Base-by-base conservation (phyloP, 2,113 vertebrate species). In the Corythaeola cristata region DNA sequence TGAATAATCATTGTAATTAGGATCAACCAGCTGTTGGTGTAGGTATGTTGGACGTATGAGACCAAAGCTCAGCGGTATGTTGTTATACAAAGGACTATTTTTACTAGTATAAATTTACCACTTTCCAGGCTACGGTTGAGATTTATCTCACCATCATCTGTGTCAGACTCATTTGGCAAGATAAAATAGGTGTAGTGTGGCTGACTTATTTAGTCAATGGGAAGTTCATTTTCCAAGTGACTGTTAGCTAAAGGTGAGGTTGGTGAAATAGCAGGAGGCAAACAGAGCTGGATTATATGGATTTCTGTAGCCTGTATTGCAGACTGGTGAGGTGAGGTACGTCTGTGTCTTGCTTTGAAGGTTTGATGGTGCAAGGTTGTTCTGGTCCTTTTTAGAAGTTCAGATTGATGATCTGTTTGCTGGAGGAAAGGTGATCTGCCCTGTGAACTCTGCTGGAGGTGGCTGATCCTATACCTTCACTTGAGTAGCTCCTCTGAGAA, bases 211-310 rank as follows among this genome's bases (percentile, higher is more conserved):
- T 94, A 82, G 62, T 96, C 87, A 95, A 26, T 28, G 91, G 84
- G 89, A 96, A 93, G 77, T 91, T 74, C 66, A 3, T 62, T 93
- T 66, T 87, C 52, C 39, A 23, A 67, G 84, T 60, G 53, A 53
- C 60, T 96, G 94, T 97, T 97, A 94, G 96, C 94, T 93, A 45
- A 97, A 93, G 96, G 96, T 94, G 96, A 95, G 96, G 94, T 45
- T 69, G 56, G 44, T 81, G 85, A 68, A 44, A 64, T 2, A 49
- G 76, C 84, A 87, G 68, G 85, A 86, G 59, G 45, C 63, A 77
- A 32, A 79, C 47, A 28, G 66, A 74, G 56, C 53, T 76, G 69
- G 27, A 12, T 52, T 59, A 1, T 4, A 2, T 14, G 49, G 16
- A 11, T 82, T 90, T 87, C n/a, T 86, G 45, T 24, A 30, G 78